Base-by-base conservation (phyloP, 2,797 vertebrate species). In the Bryconaethiops microstoma region DNA sequence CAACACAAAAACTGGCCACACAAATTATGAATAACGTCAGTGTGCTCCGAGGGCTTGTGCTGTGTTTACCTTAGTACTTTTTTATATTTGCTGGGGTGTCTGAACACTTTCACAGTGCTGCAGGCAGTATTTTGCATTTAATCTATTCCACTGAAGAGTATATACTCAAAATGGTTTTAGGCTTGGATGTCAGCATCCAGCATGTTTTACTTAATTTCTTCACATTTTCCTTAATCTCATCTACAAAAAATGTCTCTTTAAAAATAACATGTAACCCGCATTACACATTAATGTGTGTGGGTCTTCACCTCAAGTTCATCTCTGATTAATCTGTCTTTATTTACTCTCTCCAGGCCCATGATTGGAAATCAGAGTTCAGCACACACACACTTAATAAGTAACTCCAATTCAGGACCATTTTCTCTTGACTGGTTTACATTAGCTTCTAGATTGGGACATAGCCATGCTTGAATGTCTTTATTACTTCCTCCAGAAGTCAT, bases 301-400 rank as follows among this genome's bases (percentile, higher is more conserved):
- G 69, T 64, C 65, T 7, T 19, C 59, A 65, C 81, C 76, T 62
- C 0, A 10, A 64, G 80, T 52, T 83, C 64, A 71, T 80, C 68
- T 79, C 60, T 55, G 45, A 76, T 80, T 25, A 16, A 10, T 70
- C 54, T 73, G 52, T 35, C 69, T 65, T 35, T 84, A 64, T 85
- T 85, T 87, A 79, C 74, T 45, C 77, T 68, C 13, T 80, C 21
- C 45, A 65, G 78, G 72, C 76, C 81, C 72, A 75, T 77, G 78
- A 79, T 71, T n/a, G 71, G 42, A 65, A 79, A 79, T 83, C 78
- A 62, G 68, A 59, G 73, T 70, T 78, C 39, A 74, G 59, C 9
- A 79, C 76, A 82, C 71, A 42, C 6, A 69, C 1, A 62, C 62
- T 83, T 83, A 87, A 87, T 87, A 40, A 83, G 59, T 85, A 87